Conservation (phyloP, 2,888 invertebrate species). For the Brachypalpus laphriformis region DNA sequence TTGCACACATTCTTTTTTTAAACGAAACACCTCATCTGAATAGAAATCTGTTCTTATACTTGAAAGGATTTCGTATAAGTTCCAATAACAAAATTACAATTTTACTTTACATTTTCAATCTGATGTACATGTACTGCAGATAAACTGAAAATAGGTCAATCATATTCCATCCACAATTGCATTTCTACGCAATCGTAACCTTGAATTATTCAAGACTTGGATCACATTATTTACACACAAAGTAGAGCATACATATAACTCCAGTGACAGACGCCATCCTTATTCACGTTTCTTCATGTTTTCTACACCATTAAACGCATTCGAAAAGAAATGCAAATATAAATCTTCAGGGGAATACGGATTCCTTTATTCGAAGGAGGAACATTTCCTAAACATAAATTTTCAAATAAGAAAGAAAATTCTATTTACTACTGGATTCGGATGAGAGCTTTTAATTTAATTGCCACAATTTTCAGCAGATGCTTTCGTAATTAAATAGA, state of each 20-base stretch:
- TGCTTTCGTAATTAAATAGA: slow-evolving; percentile 18
- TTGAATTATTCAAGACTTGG: not conserved
- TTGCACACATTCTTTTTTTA: too few relatives aligned
- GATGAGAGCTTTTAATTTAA: slow-evolving; percentile 10
- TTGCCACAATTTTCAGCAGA: slow-evolving; percentile 23
- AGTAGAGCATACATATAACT: not conserved
- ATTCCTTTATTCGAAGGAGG: not conserved
- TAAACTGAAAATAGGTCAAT: not conserved
- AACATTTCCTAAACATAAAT: not conserved
- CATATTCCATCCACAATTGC: not conserved
- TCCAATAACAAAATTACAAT: too few relatives aligned
- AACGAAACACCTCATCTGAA: too few relatives aligned
- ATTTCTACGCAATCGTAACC: not conserved
- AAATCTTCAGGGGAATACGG: not conserved
- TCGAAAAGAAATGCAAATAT: slow-evolving; percentile 5
- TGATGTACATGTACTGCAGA: too few relatives aligned
- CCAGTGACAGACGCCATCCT: not conserved
- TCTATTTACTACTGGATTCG: slow-evolving; percentile 2
- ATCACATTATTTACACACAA: not conserved
- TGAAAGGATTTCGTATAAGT: too few relatives aligned
- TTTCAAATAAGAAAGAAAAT: not conserved
- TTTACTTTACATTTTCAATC: too few relatives aligned
- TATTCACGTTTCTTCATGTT: not conserved
- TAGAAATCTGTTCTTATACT: too few relatives aligned
- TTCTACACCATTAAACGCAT: slow-evolving; percentile 7